Percentiles rank a stretch among this genome's conserved stretches.
Evolutionary conservation across 2,113 vertebrate genomes (phyloP).

Genomic region (Taurulus bubalis): DNA sequence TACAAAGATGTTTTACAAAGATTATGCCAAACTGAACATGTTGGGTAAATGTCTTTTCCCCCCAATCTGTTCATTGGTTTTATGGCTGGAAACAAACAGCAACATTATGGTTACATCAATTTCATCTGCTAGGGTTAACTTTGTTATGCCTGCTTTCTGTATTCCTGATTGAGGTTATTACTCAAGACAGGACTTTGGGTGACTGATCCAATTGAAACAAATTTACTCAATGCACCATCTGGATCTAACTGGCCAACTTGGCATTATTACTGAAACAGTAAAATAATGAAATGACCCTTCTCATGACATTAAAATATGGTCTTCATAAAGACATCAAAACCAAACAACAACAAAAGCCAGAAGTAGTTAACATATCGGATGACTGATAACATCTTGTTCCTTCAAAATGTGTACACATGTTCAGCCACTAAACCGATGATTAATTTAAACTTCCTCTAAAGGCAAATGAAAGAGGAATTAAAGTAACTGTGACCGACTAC

Average conservation of each 20-base stretch:
- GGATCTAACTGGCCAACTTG: background rate
- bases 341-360: background rate
- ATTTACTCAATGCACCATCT: background rate
- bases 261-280: background rate
- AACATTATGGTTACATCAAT: background rate
- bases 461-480: slow-evolving; percentile 13
- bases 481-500: background rate
- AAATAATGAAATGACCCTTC: background rate
- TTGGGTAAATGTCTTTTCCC: background rate
- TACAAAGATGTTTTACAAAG: background rate
- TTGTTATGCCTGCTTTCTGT: background rate
- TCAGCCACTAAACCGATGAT: slow-evolving; percentile 44
- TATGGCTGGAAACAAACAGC: background rate
- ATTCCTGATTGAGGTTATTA: slow-evolving; percentile 1
- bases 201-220: background rate
- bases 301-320: background rate
- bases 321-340: background rate
- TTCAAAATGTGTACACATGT: slow-evolving; percentile 6
- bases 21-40: background rate
- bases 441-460: slow-evolving; percentile 38
- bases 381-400: background rate
- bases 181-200: background rate
- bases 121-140: background rate
- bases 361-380: background rate
- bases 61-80: background rate